Percentiles rank a stretch among this genome's conserved stretches.
Evolutionary conservation across 2,113 vertebrate genomes (phyloP).

Genomic region (Girardinichthys multiradiatus): DNA sequence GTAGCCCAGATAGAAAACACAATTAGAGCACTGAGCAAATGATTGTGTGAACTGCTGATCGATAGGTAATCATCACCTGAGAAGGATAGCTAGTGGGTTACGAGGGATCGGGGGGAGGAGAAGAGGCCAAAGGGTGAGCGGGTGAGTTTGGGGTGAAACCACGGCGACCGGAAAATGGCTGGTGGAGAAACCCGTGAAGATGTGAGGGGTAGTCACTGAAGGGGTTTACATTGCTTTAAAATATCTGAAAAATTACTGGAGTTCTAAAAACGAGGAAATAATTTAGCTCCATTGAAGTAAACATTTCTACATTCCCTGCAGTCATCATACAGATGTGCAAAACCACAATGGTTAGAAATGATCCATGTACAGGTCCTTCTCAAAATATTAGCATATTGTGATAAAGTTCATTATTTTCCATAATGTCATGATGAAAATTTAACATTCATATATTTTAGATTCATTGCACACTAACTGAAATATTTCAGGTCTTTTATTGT

Average conservation of each 20-base stretch:
- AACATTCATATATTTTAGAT: too few species aligned
- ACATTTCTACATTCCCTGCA: too few species aligned
- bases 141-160: conserved; percentile 30
- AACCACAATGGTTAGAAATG: too few species aligned
- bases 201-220: background rate
- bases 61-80: conserved; percentile 76
- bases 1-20: conserved; percentile 66
- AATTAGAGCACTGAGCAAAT: conserved; percentile 77
- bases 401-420: too few species aligned
- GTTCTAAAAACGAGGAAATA: conserved; percentile 1
- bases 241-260: conserved; percentile 21
- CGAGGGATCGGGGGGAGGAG: background rate
- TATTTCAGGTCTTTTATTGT: too few species aligned
- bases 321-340: too few species aligned
- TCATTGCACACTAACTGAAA: too few species aligned
- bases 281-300: background rate
- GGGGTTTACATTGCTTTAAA: conserved; percentile 8
- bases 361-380: too few species aligned
- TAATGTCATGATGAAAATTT: too few species aligned
- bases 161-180: background rate
- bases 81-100: conserved; percentile 34
- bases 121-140: conserved; percentile 21
- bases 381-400: too few species aligned
- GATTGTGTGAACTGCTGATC: conserved; percentile 71
- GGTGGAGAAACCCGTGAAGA: background rate